These are phyloP conservation scores for Conopomorpha cramerella DNA, from an alignment of 1,140 invertebrate genomes.

Conservation along the genomic window DNA sequence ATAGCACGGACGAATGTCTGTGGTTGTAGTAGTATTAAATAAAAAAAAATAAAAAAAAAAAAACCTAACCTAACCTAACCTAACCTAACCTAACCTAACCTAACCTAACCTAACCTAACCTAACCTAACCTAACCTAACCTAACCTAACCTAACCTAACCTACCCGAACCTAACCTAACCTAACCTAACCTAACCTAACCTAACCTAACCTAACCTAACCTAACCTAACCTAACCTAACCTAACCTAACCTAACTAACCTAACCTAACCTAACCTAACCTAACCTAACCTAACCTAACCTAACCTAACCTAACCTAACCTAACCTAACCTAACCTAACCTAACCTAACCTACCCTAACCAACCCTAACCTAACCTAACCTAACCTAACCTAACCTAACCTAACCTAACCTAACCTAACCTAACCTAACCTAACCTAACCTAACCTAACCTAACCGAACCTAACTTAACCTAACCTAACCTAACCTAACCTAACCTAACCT, in stretches of 20 bases:
- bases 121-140: slow-evolving; percentile 4
- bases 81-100: slow-evolving; percentile 2
- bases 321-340: too few relatives aligned
- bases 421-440: too few relatives aligned
- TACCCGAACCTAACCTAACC: background rate
- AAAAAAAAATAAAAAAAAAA: background rate
- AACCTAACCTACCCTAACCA: too few relatives aligned
- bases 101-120: slow-evolving; percentile 2
- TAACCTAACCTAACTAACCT: slow-evolving; percentile 19
- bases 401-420: slow-evolving; percentile 10
- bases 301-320: too few relatives aligned
- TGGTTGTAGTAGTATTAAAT: too few relatives aligned
- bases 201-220: slow-evolving; percentile 4
- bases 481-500: slow-evolving; percentile 19
- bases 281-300: too few relatives aligned
- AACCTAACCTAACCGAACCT: too few relatives aligned
- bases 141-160: slow-evolving; percentile 1
- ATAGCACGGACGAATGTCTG: too few relatives aligned
- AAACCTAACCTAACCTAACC: slow-evolving; percentile 2
- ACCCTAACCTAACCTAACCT: too few relatives aligned
- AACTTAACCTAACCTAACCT: too few relatives aligned
- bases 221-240: slow-evolving; percentile 6
- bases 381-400: too few relatives aligned
- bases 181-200: background rate
- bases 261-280: too few relatives aligned